Base-by-base conservation (phyloP, 1,140 invertebrate species). In the Drosophila aff. region DNA sequence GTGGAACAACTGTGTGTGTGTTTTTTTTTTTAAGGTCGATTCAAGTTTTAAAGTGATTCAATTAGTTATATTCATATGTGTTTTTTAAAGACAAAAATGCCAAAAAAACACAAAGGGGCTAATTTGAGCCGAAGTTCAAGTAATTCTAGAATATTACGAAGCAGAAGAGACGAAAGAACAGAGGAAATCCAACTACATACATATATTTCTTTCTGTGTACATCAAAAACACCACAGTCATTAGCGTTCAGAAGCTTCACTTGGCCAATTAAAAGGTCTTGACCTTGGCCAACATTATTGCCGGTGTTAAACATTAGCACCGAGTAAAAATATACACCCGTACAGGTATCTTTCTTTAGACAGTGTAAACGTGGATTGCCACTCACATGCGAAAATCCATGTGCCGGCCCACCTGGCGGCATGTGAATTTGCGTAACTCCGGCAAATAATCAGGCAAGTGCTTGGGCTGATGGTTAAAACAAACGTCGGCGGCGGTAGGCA, bases 201-300 rank as follows among this genome's bases (percentile, higher is more conserved):
- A 15, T 5, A 10, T 5, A 5, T 38, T 55, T 55, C 4, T 38
- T 6, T 11, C 4, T 11, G 11, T 38, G 41, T 13, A 28, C 6
- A 11, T 10, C 31, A 15, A 43, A 33, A 36, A 4, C 11, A 55
- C 18, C 7, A 21, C 13, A 1, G 53, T 57, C 55, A 33, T 43
- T n/a, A 68, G 9, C 44, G 33, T 16, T 26, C 18, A 72, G 64
- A 71, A 71, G 68, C 68, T 33, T 41, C 40, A 53, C 38, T 47
- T 40, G 38, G 41, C 43, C 61, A 80, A 84, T 76, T 83, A 76
- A 66, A 63, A 63, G 55, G 63, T 59, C 31, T 31, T 38, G 38
- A 76, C 84, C 84, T 89, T 90, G 84, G 67, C 84, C 84, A 84
- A 87, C 46, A 78, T 79, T 63, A 63, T 47, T 55, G 67, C 44